Conservation (phyloP, 2,113 vertebrate genomes). For the Eulemur macaco region DNA sequence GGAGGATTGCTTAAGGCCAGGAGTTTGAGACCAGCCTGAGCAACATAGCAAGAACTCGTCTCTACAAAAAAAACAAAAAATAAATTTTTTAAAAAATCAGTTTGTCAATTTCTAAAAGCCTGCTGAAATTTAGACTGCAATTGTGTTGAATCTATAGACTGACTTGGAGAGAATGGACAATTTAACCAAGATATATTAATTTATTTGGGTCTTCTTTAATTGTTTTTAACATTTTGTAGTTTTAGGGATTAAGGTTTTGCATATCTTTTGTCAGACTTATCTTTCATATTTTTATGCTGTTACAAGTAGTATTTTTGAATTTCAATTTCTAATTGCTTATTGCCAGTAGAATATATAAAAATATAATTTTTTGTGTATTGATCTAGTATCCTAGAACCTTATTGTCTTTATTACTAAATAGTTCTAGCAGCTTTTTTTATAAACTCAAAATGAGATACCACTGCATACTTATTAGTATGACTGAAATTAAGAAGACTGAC, state of each 20-base stretch:
- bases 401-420: neutral
- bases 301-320: neutral
- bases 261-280: neutral
- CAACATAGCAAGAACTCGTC: too few relatives aligned
- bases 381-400: neutral
- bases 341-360: neutral
- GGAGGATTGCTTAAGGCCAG: too few relatives aligned
- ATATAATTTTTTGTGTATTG: neutral
- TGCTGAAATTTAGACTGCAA: neutral
- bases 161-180: neutral
- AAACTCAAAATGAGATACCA: neutral
- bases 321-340: neutral
- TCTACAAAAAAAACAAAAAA: too few relatives aligned
- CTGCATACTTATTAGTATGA: neutral
- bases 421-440: neutral
- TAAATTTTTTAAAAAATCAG: neutral
- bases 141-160: neutral
- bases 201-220: neutral
- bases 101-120: neutral
- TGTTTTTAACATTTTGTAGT: slow-evolving; percentile 15
- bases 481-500: slow-evolving; percentile 27
- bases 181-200: neutral
- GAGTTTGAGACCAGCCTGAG: too few relatives aligned
- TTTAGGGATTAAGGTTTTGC: neutral
- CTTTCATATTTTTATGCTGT: neutral